phyloP scores from a whole-genome alignment of 2,113 vertebrate genomes.

The Apus apus region DNA sequence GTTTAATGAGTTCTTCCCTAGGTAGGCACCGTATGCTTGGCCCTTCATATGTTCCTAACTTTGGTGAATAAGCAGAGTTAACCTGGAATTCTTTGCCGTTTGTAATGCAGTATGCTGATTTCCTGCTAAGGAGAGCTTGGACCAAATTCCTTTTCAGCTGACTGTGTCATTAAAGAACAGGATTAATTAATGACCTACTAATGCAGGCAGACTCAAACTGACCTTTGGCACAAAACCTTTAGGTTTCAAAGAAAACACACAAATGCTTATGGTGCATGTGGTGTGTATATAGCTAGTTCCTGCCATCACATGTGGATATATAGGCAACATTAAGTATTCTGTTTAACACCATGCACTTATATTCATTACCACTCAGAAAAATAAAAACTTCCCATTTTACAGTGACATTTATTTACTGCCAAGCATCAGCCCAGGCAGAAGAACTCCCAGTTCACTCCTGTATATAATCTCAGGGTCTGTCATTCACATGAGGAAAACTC shows the following conservation, averaged over 20 bases:
- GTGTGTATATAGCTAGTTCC: constrained; percentile 22
- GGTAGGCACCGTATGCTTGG: neutral
- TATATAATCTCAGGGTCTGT: constrained; percentile 77
- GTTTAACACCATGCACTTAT: constrained; percentile 71
- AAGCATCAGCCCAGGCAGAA: constrained; percentile 32
- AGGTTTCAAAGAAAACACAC: neutral
- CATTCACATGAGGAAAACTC: constrained; percentile 80
- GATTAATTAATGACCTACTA: constrained; percentile 75
- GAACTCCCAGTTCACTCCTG: constrained; percentile 63
- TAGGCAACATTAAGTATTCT: constrained; percentile 71
- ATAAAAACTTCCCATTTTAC: constrained; percentile 72
- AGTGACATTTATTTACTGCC: constrained; percentile 61
- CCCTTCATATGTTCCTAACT: neutral
- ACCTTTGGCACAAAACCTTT: constrained; percentile 4
- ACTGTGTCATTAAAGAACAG: constrained; percentile 74
- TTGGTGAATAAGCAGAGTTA: constrained; percentile 13
- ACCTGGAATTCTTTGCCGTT: constrained; percentile 32
- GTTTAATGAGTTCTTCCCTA: neutral
- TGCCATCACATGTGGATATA: constrained; percentile 71
- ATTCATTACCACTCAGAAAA: constrained; percentile 76
- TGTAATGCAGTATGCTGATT: constrained; percentile 29
- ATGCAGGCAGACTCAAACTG: constrained; percentile 57
- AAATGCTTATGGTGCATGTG: neutral
- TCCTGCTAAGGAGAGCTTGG: constrained; percentile 44
- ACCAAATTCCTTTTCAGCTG: constrained; percentile 67